These are phyloP conservation scores for Acronicta leporina DNA, from an alignment of 2,888 invertebrate species.

Conservation along the genomic window DNA sequence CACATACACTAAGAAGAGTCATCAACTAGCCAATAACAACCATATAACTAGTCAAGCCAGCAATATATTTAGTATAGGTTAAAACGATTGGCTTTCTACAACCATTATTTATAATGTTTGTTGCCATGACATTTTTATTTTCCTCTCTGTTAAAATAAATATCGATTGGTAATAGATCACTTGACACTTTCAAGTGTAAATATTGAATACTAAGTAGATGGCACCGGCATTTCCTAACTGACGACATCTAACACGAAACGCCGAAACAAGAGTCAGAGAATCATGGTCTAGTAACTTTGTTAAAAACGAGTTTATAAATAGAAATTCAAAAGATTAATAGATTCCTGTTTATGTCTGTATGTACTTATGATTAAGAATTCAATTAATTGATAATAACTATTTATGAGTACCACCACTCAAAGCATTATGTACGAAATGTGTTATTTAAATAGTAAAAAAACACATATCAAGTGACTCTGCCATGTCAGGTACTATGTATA, in stretches of 20 bases:
- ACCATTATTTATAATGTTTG: conserved; percentile 1
- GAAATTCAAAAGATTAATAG: no score
- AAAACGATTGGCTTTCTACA: conserved; percentile 11
- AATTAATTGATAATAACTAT: not conserved
- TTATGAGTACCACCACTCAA: not conserved
- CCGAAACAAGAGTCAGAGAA: no score
- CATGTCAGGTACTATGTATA: conserved; percentile 10
- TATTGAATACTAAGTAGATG: no score
- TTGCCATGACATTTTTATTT: not conserved
- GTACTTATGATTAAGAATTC: no score
- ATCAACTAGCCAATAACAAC: not conserved
- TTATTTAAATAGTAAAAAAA: conserved; percentile 6
- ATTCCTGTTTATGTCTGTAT: no score
- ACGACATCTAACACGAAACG: no score
- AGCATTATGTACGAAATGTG: not conserved
- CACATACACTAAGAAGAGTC: conserved; percentile 5
- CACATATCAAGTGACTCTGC: not conserved
- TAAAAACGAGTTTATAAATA: not conserved
- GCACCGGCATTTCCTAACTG: no score
- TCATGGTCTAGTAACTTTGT: not conserved
- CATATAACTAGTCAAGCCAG: conserved; percentile 8
- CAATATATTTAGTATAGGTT: conserved; percentile 5
- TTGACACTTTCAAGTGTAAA: no score
- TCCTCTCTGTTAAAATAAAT: not conserved
- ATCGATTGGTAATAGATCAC: no score